phyloP scores from a whole-genome alignment of 2,113 vertebrate genomes.

The Ailurus styani region DNA sequence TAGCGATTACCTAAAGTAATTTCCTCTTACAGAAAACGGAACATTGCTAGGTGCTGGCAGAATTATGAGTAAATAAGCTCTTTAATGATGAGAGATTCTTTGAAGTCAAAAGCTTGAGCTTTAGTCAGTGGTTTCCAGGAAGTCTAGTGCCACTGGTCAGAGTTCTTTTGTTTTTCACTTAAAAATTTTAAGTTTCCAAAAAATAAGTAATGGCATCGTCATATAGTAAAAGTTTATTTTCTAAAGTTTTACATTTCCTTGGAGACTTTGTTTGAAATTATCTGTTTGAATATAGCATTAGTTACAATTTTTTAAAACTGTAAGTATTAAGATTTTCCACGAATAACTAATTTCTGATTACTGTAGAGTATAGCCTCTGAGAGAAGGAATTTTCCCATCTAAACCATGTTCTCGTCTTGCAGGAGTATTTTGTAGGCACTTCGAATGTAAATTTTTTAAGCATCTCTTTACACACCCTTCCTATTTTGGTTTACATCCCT shows the following conservation, averaged over 20 bases:
- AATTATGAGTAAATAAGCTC: neutral
- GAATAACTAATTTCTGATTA: neutral
- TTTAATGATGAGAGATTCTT: neutral
- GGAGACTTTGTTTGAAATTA: neutral
- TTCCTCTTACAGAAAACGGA: neutral
- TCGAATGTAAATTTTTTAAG: neutral
- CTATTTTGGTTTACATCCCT: slow-evolving; percentile 51
- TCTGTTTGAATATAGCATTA: neutral
- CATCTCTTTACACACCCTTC: slow-evolving; percentile 30
- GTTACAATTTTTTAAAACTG: neutral
- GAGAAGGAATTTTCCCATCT: slow-evolving; percentile 3
- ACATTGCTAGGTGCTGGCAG: neutral
- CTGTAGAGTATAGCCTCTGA: neutral
- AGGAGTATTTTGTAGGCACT: slow-evolving; percentile 26
- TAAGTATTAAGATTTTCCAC: neutral
- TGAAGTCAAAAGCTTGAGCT: neutral
- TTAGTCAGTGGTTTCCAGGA: neutral
- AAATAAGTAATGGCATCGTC: neutral
- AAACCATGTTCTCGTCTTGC: neutral
- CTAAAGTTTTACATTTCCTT: neutral
- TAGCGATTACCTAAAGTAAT: neutral
- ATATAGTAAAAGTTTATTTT: neutral
- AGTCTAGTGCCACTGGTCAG: neutral
- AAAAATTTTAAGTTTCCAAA: neutral
- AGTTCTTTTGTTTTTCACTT: neutral